Base-by-base conservation (phyloP, 2,113 vertebrate genomes). In the Eubucco bourcierii region DNA sequence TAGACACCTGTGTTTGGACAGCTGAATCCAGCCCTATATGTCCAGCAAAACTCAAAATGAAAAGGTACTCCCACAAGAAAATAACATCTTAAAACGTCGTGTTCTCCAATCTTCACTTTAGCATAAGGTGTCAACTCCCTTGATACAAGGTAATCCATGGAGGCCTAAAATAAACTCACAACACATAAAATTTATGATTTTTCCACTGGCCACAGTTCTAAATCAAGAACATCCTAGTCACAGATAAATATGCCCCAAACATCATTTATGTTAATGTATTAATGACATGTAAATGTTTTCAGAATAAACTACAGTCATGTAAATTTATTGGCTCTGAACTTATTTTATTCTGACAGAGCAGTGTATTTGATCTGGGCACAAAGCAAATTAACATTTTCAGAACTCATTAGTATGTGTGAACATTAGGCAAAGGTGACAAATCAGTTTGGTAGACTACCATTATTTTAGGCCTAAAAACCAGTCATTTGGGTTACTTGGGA, bases 251-350 rank as follows among this genome's bases (percentile, higher is more conserved):
- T 12, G 9, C 39, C 59, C 47, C 86, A 84, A 94, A 91, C 23
- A 41, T 91, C 76, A 47, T 56, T 94, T 95, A 93, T 91, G 77
- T 81, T 95, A 97, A 97, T 95, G 5, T 84, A 94, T 97, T 95
- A 93, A 96, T 96, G 61, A 47, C 82, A 97, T 95, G 96, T 79
- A 95, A 97, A 96, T 97, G 17, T 90, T 95, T 96, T 94, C 95
- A 81, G 78, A 90, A 87, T 90, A 95, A 96, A 91, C 87, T 83
- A 74, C 33, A 77, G 15, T 81, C 70, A 94, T 95, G 94, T 68
- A 96, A 95, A 96, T 95, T 90, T 95, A 55, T 96, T 96, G 87
- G 90, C 86, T 92, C 87, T 87, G 87, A 95, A 93, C 34, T 90
- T 86, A 77, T 52, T 97, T 95, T 80, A 86, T 86, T 92, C 66